Evolutionary conservation across 2,888 invertebrate species (phyloP).

Genomic region (Caenorhabditis zanzibari): DNA sequence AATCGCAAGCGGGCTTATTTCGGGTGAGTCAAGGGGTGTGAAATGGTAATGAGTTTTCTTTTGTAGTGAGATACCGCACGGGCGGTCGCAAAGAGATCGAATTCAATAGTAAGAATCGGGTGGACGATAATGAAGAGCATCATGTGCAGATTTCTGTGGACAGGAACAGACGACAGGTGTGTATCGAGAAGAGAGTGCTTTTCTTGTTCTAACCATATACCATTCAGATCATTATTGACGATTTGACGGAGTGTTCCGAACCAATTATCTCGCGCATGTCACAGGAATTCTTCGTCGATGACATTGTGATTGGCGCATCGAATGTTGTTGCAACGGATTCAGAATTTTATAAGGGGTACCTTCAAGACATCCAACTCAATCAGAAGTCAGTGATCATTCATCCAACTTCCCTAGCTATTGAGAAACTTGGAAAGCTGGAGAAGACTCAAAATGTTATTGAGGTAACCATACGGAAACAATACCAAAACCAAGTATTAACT

Average conservation of each 20-base stretch:
- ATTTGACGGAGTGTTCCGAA: conserved; percentile 67
- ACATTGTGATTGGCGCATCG: conserved; percentile 76
- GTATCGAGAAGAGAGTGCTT: neutral
- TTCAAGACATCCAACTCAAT: conserved; percentile 82
- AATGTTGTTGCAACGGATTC: conserved; percentile 41
- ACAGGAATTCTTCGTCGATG: conserved; percentile 80
- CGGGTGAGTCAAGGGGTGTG: conserved; percentile 54
- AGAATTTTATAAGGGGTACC: conserved; percentile 73
- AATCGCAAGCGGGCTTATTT: conserved; percentile 68
- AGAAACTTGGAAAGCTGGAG: conserved; percentile 72
- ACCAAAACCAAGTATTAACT: neutral
- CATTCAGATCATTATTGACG: conserved; percentile 73
- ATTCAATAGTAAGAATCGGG: conserved; percentile 55
- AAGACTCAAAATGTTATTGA: conserved; percentile 75
- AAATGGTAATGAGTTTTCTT: neutral
- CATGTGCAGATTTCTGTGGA: conserved; percentile 67
- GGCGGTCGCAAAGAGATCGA: conserved; percentile 64
- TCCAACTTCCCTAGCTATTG: conserved; percentile 67
- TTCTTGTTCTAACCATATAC: neutral
- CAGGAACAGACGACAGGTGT: conserved; percentile 60
- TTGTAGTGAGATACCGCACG: conserved; percentile 66
- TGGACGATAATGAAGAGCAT: conserved; percentile 79
- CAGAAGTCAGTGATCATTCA: conserved; percentile 75
- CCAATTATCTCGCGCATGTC: conserved; percentile 75
- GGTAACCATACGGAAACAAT: conserved; percentile 59